A percentile compares a stretch with the other conserved stretches of the same genome.
Evolutionary conservation across 2,888 invertebrate genomes (phyloP).

Genomic region (Amblyteles armatorius): DNA sequence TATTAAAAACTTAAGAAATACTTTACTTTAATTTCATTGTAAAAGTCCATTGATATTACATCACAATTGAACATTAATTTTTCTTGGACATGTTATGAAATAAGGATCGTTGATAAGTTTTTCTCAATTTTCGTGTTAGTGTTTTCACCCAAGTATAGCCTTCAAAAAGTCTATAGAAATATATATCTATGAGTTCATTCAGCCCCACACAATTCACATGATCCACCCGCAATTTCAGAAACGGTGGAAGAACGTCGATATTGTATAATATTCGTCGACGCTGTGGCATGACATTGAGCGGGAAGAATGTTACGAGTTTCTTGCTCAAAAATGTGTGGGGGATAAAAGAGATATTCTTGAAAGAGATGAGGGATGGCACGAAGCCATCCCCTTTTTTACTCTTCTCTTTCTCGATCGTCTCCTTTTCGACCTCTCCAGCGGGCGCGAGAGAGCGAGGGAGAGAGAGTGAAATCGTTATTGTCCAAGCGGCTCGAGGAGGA

Average conservation of each 20-base stretch:
- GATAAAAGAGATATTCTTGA: constrained; percentile 52
- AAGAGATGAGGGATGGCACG: constrained; percentile 50
- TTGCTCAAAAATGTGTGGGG: constrained; percentile 35
- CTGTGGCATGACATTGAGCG: constrained; percentile 50
- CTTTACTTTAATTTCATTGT: too few species aligned
- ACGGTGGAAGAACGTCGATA: constrained; percentile 47
- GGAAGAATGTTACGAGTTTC: constrained; percentile 53
- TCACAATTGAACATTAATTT: too few species aligned
- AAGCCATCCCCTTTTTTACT: constrained; percentile 46
- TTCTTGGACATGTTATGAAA: too few species aligned
- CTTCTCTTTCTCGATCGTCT: constrained; percentile 7
- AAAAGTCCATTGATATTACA: too few species aligned
- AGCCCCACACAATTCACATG: constrained; percentile 9
- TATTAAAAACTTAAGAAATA: too few species aligned
- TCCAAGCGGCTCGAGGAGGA: constrained; percentile 30
- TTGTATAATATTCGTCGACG: constrained; percentile 51
- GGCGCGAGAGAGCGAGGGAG: background rate
- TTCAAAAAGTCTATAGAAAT: background rate
- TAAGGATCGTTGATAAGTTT: background rate
- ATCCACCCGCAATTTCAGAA: constrained; percentile 6
- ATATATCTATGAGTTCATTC: background rate
- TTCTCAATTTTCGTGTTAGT: background rate
- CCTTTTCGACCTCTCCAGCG: constrained; percentile 4
- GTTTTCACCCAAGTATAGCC: background rate
- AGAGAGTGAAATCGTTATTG: constrained; percentile 62